Evolutionary conservation across 2,113 vertebrate genomes (phyloP).

Genomic region (Centropristis striata): DNA sequence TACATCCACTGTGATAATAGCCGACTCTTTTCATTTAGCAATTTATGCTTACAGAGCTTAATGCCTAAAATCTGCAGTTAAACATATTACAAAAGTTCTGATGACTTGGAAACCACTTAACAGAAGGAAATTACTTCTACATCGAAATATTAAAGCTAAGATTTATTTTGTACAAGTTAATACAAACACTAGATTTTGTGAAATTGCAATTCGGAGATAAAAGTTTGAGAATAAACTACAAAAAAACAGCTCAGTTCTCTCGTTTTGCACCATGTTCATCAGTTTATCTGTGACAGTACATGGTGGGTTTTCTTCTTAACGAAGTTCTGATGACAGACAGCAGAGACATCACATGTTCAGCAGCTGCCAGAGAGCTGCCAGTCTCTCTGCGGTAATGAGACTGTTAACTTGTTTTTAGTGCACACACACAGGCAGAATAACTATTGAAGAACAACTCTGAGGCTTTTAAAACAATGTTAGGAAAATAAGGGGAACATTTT

Average conservation of each 20-base stretch:
- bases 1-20: background rate
- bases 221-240: no score
- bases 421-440: background rate
- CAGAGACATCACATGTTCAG: background rate
- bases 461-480: background rate
- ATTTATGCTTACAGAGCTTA: background rate
- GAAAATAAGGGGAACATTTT: background rate
- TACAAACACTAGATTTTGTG: background rate
- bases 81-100: background rate
- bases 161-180: background rate
- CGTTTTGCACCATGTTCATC: background rate
- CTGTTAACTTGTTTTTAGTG: background rate
- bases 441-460: background rate
- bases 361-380: slow-evolving; percentile 16
- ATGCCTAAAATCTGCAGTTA: background rate
- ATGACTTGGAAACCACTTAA: background rate
- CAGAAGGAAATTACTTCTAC: background rate
- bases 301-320: background rate
- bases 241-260: background rate
- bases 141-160: background rate
- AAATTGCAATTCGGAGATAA: no score
- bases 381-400: slow-evolving; percentile 21
- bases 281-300: background rate
- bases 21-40: background rate
- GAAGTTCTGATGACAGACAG: background rate